Percentiles rank a stretch among this genome's conserved stretches.
phyloP scores from a whole-genome alignment of 2,888 invertebrate genomes.

The Spisula subtruncata region DNA sequence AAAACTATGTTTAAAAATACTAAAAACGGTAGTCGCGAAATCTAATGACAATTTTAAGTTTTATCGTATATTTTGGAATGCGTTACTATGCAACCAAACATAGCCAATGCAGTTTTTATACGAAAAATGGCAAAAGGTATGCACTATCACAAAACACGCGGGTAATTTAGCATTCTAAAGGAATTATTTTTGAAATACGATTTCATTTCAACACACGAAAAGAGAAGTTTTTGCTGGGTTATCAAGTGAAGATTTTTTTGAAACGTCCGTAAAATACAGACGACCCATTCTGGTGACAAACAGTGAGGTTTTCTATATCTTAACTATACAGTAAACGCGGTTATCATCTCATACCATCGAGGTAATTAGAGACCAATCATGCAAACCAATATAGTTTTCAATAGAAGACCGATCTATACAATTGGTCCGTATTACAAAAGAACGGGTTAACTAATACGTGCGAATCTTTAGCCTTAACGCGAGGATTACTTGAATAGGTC shows the following conservation, averaged over 20 bases:
- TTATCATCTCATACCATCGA: constrained; percentile 34
- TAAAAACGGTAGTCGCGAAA: not conserved
- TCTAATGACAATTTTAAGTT: not conserved
- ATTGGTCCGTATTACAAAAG: constrained; percentile 33
- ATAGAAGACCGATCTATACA: constrained; percentile 41
- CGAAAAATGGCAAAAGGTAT: not conserved
- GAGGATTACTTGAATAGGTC: constrained; percentile 54
- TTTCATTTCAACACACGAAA: not conserved
- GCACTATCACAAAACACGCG: not conserved
- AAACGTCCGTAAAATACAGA: constrained; percentile 18
- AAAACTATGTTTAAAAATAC: too few species aligned
- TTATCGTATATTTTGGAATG: not conserved
- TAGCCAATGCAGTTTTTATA: not conserved
- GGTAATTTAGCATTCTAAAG: constrained; percentile 6
- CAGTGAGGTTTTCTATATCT: not conserved
- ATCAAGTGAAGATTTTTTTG: constrained; percentile 7
- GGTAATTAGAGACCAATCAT: constrained; percentile 29
- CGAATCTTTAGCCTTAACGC: constrained; percentile 51
- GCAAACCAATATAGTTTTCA: constrained; percentile 32
- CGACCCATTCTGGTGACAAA: constrained; percentile 12
- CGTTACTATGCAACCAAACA: not conserved
- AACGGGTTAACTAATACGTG: constrained; percentile 23
- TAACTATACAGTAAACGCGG: not conserved
- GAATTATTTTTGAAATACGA: constrained; percentile 17
- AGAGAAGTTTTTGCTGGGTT: not conserved